Conservation (phyloP, 92 coral and sea anemone genomes). For the Galaxea fascicularis region DNA sequence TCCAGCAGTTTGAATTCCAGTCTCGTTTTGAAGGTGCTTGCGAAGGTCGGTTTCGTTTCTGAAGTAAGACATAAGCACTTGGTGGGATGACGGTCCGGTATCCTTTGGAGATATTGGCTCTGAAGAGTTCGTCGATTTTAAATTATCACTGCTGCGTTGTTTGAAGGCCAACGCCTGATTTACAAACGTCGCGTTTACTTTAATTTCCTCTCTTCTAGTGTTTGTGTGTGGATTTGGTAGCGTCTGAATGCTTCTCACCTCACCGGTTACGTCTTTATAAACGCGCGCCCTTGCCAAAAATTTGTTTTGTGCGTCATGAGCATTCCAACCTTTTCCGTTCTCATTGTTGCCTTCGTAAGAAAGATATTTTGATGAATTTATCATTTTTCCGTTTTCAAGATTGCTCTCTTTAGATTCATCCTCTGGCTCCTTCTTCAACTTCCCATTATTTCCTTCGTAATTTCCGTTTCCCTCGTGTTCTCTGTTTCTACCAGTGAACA, state of each 20-base stretch:
- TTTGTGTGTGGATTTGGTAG: not conserved
- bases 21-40: conserved; percentile 33
- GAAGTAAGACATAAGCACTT: conserved; percentile 76
- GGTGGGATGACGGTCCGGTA: conserved; percentile 35
- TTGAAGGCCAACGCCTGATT: conserved; percentile 2
- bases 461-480: not conserved
- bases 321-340: not conserved
- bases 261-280: conserved; percentile 15
- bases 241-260: conserved; percentile 4
- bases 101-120: not conserved
- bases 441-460: not conserved
- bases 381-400: not conserved
- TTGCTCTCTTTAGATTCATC: not conserved
- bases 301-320: not conserved
- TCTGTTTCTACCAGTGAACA: not conserved
- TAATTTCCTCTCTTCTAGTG: not conserved
- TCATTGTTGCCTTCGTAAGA: not conserved
- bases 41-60: conserved; percentile 72
- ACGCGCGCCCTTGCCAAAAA: too few relatives aligned
- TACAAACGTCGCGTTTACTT: not conserved
- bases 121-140: not conserved
- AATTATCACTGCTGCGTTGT: not conserved
- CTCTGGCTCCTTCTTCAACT: not conserved
- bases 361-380: not conserved
- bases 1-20: conserved; percentile 20